Conservation (phyloP, 2,888 invertebrate species). For the Acrobasis consociella region DNA sequence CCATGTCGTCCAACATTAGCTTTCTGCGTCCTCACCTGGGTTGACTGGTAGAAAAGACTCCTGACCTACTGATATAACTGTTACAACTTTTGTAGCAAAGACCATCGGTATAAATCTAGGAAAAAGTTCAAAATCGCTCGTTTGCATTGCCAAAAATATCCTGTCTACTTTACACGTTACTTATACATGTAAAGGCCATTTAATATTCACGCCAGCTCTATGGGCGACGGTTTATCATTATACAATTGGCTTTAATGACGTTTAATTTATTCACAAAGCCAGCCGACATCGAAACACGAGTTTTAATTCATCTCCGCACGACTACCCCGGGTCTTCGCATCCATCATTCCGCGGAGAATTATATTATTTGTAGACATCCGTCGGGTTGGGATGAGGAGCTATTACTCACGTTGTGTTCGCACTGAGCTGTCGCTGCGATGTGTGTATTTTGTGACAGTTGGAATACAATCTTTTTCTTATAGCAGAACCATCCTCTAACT, state of each 20-base stretch:
- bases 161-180: not conserved
- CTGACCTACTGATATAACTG: too few relatives aligned
- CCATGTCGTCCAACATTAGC: too few relatives aligned
- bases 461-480: too few relatives aligned
- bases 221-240: conserved; percentile 31
- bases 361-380: not conserved
- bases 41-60: too few relatives aligned
- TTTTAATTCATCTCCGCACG: not conserved
- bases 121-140: too few relatives aligned
- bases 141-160: not conserved
- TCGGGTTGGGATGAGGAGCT: not conserved
- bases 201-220: conserved; percentile 32
- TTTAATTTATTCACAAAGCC: conserved; percentile 37
- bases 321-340: not conserved
- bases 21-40: too few relatives aligned
- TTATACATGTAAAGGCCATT: conserved; percentile 17
- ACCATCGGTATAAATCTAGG: too few relatives aligned
- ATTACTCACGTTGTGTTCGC: not conserved
- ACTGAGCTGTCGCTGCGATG: not conserved
- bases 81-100: too few relatives aligned
- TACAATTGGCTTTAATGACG: conserved; percentile 38
- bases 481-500: too few relatives aligned
- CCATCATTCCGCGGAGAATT: not conserved
- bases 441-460: too few relatives aligned
- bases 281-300: not conserved